phyloP scores from a whole-genome alignment of 2,888 invertebrate species.

The Napeogenes inachia region DNA sequence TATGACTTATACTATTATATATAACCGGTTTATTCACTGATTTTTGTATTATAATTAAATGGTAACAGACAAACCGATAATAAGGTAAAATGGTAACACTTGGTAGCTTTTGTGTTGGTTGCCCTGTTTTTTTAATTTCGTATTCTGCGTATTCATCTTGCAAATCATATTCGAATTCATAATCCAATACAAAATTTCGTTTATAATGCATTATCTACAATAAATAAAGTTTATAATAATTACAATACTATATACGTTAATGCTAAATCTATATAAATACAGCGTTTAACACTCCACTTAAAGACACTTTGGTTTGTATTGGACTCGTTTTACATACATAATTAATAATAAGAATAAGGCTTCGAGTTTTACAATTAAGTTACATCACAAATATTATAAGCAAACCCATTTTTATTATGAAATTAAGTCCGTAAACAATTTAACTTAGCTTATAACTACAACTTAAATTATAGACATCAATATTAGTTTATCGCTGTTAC shows the following conservation, averaged over 20 bases:
- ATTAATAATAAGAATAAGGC: constrained; percentile 8
- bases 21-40: constrained; percentile 4
- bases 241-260: constrained; percentile 20
- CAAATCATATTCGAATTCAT: constrained; percentile 4
- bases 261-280: constrained; percentile 61
- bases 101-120: constrained; percentile 26
- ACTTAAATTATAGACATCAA: neutral
- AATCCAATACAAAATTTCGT: constrained; percentile 10
- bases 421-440: neutral
- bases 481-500: no score
- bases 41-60: constrained; percentile 16
- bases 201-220: constrained; percentile 14
- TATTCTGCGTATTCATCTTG: neutral
- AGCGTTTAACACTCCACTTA: constrained; percentile 75
- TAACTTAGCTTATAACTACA: neutral
- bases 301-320: constrained; percentile 73
- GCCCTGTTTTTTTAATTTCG: constrained; percentile 3
- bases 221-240: neutral
- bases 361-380: neutral
- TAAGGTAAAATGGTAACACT: constrained; percentile 34
- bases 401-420: neutral
- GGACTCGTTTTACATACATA: constrained; percentile 43
- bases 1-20: constrained; percentile 7
- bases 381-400: neutral
- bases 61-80: constrained; percentile 28